Evolutionary conservation across 2,113 vertebrate species (phyloP).

Genomic region (Leucoraja erinaceus): DNA sequence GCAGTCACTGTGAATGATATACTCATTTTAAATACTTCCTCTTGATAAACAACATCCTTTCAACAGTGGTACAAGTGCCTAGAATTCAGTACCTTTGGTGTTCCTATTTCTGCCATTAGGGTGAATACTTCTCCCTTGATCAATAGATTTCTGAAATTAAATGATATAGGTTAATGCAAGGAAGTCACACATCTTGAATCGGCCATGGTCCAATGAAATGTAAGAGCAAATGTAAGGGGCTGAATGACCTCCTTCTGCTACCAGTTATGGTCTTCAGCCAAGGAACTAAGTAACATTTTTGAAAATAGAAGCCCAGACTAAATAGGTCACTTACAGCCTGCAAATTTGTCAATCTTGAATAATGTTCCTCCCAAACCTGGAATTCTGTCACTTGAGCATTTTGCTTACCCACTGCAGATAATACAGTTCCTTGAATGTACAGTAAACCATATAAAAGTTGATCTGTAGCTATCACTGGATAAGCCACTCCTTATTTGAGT

Average conservation of each 20-base stretch:
- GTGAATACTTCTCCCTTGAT: neutral
- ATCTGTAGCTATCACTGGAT: neutral
- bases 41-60: neutral
- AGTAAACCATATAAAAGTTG: neutral
- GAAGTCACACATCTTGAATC: no score
- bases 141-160: no score
- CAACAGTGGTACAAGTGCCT: neutral
- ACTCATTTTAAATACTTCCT: neutral
- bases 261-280: neutral
- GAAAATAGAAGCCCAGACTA: neutral
- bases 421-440: neutral
- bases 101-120: neutral
- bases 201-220: no score
- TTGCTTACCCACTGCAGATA: neutral
- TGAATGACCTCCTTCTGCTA: no score
- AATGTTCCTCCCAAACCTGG: neutral
- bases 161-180: no score
- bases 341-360: neutral
- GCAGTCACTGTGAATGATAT: neutral
- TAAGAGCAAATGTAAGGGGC: no score
- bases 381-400: neutral
- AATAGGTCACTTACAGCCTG: neutral
- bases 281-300: neutral
- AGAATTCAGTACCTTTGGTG: neutral
- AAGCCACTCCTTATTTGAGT: neutral